These are phyloP conservation scores for Aleiodes leptofemur DNA, from an alignment of 2,888 invertebrate genomes.

Conservation along the genomic window DNA sequence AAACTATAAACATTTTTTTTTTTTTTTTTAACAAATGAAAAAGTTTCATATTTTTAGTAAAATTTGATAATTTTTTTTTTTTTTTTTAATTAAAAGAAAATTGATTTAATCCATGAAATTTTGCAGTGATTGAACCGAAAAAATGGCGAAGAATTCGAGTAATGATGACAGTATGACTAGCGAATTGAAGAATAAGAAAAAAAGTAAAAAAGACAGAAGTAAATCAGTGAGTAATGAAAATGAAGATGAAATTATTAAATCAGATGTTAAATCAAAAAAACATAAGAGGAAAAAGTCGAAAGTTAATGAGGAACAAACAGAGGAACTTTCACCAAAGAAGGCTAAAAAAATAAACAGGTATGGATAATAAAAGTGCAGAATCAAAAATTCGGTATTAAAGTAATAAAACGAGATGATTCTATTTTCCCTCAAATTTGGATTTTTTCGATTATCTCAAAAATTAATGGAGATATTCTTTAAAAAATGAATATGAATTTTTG, in stretches of 20 bases:
- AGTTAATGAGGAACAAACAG: slow-evolving; percentile 1
- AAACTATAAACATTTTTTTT: background rate
- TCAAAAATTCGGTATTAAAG: background rate
- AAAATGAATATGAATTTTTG: too few relatives aligned
- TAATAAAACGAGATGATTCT: too few relatives aligned
- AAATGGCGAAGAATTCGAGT: slow-evolving; percentile 32
- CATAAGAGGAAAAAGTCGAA: slow-evolving; percentile 28
- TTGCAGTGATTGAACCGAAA: background rate
- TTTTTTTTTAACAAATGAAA: slow-evolving; percentile 6
- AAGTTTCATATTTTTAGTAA: background rate
- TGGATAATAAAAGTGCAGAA: background rate
- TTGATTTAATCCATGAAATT: slow-evolving; percentile 2
- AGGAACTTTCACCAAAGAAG: slow-evolving; percentile 33
- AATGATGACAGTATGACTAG: slow-evolving; percentile 14
- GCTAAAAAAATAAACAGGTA: slow-evolving; percentile 33
- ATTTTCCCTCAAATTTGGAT: too few relatives aligned
- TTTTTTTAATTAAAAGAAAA: background rate
- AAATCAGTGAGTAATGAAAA: slow-evolving; percentile 25
- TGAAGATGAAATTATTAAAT: background rate
- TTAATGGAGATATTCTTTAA: too few relatives aligned
- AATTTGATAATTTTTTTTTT: background rate
- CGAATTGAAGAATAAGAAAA: slow-evolving; percentile 20
- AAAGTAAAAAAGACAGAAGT: slow-evolving; percentile 12
- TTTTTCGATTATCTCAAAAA: background rate
- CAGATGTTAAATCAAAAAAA: slow-evolving; percentile 13